Percentiles rank a stretch among this genome's conserved stretches.
Evolutionary conservation across 2,797 vertebrate species (phyloP).

Genomic region (Clarias pachynema): DNA sequence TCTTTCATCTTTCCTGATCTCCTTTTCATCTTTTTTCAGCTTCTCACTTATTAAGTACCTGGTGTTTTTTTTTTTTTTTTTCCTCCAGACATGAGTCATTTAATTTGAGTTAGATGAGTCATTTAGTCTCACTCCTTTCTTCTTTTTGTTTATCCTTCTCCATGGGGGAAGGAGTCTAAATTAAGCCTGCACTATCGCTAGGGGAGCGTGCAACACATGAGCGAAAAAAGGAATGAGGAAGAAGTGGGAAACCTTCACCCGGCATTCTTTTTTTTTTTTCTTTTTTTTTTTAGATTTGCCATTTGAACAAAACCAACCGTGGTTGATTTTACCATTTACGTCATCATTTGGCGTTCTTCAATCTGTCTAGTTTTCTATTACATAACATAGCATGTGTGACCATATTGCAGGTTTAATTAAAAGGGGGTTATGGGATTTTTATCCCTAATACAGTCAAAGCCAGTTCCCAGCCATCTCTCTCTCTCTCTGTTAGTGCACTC

Average conservation of each 20-base stretch:
- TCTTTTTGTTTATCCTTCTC: conserved; percentile 1
- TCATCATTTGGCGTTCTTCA: background rate
- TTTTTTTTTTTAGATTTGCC: background rate
- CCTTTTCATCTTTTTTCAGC: background rate
- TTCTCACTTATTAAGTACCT: background rate
- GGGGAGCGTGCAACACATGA: background rate
- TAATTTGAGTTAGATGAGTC: conserved; percentile 27
- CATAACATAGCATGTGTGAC: background rate
- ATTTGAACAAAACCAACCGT: background rate
- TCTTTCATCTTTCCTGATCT: background rate
- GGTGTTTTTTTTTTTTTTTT: background rate
- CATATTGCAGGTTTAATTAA: too few species aligned
- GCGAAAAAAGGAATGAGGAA: background rate
- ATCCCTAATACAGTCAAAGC: too few species aligned
- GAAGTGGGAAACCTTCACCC: background rate
- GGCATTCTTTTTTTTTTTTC: background rate
- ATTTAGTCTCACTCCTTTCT: conserved; percentile 11
- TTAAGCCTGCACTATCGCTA: conserved; percentile 1
- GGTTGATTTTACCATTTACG: background rate
- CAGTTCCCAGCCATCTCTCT: too few species aligned
- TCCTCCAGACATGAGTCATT: conserved; percentile 4
- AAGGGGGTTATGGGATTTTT: too few species aligned
- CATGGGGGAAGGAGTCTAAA: background rate
- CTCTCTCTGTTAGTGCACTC: too few species aligned
- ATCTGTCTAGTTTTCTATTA: background rate